These are phyloP conservation scores for Gortyna flavago DNA, from an alignment of 2,888 invertebrate species.

Conservation along the genomic window DNA sequence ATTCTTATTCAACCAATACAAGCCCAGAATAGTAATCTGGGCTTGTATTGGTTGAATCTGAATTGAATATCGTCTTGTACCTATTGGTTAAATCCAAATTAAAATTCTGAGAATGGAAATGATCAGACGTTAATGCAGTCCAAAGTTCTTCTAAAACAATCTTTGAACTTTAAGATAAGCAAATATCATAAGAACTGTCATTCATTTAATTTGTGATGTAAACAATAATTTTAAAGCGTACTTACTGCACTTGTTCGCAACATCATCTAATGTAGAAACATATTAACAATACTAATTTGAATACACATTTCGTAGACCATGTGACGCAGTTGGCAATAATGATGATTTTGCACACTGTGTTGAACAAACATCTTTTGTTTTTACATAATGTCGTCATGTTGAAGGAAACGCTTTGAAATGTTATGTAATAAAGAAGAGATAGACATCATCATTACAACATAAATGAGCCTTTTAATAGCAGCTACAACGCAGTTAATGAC, in stretches of 20 bases:
- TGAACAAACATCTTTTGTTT: conserved; percentile 13
- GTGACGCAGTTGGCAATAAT: conserved; percentile 10
- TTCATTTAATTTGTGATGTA: no score
- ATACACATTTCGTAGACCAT: conserved; percentile 20
- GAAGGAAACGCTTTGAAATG: background rate
- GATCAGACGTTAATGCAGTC: no score
- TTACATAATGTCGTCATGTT: background rate
- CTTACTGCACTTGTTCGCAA: background rate
- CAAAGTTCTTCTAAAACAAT: no score
- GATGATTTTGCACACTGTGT: conserved; percentile 16
- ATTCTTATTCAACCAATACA: no score
- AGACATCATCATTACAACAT: conserved; percentile 12
- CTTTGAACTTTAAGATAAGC: no score
- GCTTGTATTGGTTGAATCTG: no score
- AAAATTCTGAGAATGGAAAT: no score
- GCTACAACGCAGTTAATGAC: background rate
- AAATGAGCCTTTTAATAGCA: background rate
- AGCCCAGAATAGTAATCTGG: no score
- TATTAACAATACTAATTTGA: conserved; percentile 29
- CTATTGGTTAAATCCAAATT: no score
- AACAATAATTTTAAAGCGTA: no score
- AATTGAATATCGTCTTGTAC: no score
- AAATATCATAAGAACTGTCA: no score
- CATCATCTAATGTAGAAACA: background rate
- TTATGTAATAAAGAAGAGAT: background rate